Base-by-base conservation (phyloP, 2,113 vertebrate species). In the Plotosus lineatus region DNA sequence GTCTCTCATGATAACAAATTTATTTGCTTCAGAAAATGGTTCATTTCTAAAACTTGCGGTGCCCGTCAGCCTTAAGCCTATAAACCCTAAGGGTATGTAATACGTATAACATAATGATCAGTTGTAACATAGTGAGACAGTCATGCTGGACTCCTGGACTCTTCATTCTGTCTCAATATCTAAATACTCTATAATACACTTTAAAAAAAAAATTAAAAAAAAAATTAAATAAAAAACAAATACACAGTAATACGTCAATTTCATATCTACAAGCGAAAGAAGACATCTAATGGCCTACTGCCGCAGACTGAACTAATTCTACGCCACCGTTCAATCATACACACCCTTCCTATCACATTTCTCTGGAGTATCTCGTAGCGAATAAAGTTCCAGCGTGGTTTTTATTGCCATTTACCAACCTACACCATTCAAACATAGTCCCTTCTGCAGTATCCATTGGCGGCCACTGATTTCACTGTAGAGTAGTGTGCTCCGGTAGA, bases 391-490 rank as follows among this genome's bases (percentile, higher is more conserved):
- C 3, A 6, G 26, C 69, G 21, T 17, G 31, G 28, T 51, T 51
- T 72, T 36, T 51, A 73, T 51, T 73, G 46, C 21, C 15, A 36
- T 73, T 46, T 51, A 75, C 40, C n/a, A 55, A 83, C 33, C 19
- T 58, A 60, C 40, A n/a, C 48, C 51, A n/a, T 63, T 93, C 88
- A 94, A 50, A 94, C 93, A 50, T 94, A 94, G 90, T 94, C 92
- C 86, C 85, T 91, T 51, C 85, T 89, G 72, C 88, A 87, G 63
- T 92, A 89, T 69, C 90, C 90, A 9, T 86, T 92, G 33, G 78
- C 82, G 40, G 91, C 84, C 69, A 85, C 42, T 44, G 85, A 79
- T 84, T 93, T 92, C 73, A 91, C 87, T 0, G 85, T 77, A 0
- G 89, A 87, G 82, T 93, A 93, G 63, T 90, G 85, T 68, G 66